Base-by-base conservation (phyloP, 2,888 invertebrate genomes). In the Drosophila infuscata region DNA sequence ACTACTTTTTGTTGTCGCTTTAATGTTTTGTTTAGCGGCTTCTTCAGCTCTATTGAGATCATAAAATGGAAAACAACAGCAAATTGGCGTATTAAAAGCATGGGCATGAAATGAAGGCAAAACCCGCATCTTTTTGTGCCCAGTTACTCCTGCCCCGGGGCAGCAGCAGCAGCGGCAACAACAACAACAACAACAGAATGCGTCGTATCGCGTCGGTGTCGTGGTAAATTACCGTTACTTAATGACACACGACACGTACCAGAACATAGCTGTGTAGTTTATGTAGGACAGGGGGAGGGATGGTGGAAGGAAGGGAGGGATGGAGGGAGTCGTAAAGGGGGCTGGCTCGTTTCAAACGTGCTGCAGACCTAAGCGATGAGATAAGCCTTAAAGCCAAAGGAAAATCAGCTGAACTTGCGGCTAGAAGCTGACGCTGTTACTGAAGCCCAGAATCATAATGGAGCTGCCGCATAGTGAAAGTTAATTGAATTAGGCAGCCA, bases 221-320 rank as follows among this genome's bases (percentile, higher is more conserved):
- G 71, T 72, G 80, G 80, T 58, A 78, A 83, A 82, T 85, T 74
- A 82, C 82, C 79, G 76, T 88, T 84, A 82, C 65, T 73, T 76
- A 76, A 80, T 84, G 86, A 86, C 81, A 85, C 86, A 83, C 83
- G 83, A 76, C 76, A 81, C 83, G 80, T 78, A 75, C 74, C 66
- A 71, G 63, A 56, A 60, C 51, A 51, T 38, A 62, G 63, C 52
- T 48, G 43, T 33, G 56, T 9, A 32, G 41, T n/a, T n/a, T 25
- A 3, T 3, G 25, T 25, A 25, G 25, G 25, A 3, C 25, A 38
- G 25, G 29, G 8, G 20, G 8, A 15, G n/a, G 20, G n/a, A 20
- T 17, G 48, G 7, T 1, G 30, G 11, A 56, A 36, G 25, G 15
- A 4, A 25, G 41, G 2, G 38, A 15, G n/a, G 20, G n/a, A 20